Evolutionary conservation across 2,113 vertebrate genomes (phyloP).

Genomic region (Austrofundulus limnaeus): DNA sequence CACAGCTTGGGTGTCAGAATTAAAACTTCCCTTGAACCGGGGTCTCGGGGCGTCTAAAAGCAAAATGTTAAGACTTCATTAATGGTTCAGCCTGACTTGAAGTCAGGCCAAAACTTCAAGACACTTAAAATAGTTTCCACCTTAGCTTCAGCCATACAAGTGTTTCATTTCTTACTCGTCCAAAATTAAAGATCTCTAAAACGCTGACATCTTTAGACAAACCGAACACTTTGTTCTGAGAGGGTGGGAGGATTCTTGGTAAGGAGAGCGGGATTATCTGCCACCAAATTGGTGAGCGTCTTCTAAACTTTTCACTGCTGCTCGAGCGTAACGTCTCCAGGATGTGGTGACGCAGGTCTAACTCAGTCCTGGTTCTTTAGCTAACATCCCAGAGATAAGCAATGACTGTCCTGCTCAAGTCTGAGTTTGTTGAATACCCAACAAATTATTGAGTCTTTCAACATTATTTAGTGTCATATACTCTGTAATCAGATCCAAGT

Average conservation of each 20-base stretch:
- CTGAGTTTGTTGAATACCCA: not conserved
- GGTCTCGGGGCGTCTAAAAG: not conserved
- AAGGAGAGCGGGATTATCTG: no score
- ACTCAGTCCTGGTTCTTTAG: no score
- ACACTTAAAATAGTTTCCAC: conserved; percentile 15
- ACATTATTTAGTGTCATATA: not conserved
- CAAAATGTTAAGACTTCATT: not conserved
- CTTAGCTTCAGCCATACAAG: not conserved
- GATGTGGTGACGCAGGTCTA: no score
- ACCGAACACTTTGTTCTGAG: not conserved
- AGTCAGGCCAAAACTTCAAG: conserved; percentile 9
- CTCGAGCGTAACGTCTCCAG: not conserved
- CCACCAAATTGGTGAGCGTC: not conserved
- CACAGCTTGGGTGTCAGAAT: conserved; percentile 51
- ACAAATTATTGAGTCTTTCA: not conserved
- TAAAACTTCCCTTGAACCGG: conserved; percentile 5
- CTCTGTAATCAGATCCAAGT: not conserved
- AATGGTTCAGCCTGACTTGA: conserved; percentile 24
- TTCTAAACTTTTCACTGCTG: not conserved
- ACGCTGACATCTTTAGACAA: not conserved
- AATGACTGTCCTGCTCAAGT: not conserved
- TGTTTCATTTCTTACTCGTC: not conserved
- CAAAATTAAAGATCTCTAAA: no score
- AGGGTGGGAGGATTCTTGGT: no score
- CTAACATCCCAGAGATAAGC: no score